Evolutionary conservation across 2,888 invertebrate genomes (phyloP), one percentile per base, ranked within the genome.

Genomic region (Miltochrista miniata): DNA sequence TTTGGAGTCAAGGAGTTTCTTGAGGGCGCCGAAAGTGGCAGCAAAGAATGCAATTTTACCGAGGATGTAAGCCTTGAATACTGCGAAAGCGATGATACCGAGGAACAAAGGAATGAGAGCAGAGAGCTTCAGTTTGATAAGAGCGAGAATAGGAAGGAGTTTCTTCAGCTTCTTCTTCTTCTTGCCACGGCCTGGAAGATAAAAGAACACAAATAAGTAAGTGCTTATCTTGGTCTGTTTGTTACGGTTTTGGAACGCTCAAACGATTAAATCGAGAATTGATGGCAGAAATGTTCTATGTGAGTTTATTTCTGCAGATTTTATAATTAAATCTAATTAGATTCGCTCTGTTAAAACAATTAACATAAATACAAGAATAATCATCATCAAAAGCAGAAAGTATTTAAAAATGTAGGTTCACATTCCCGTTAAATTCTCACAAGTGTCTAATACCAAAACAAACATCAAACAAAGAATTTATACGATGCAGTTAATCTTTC

Each of bases 31-130:
- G 59, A 96, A 93, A 47, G 94, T 94, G 42, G 96, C 94, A 59
- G 96, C 93, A 66, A 96, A 93, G 66, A 97, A 93, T 0, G 97
- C 96, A 64, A 97, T 93, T 92, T 97, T 97, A 69, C 96, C 96
- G 61, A 97, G 93, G 51, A 96, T 90, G 77, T 96, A 93, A 8
- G 96, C 96, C 91, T 97, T 97, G 93, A 97, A 95, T 44, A 96
- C 95, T 29, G 96, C 93, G 55, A 97, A 92, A 30, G 96, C 96
- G 61, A 97, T 93, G 80, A 91, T 90, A 39, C 90, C 97, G 39
- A 97, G 93, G 72, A 95, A 94, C 61, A 97, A 84, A 2, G 96
- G 96, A 59, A 96, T 93, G 51, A 97, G 92, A 11, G 95, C 94
- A 39, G 95, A 94, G 7, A 91, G 93, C 90, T 97, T 97, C 85